A percentile compares a stretch with the other conserved stretches of the same genome.
Conservation (phyloP, 35 echinoderm and acorn worm species). For the Amphiura filiformis region DNA sequence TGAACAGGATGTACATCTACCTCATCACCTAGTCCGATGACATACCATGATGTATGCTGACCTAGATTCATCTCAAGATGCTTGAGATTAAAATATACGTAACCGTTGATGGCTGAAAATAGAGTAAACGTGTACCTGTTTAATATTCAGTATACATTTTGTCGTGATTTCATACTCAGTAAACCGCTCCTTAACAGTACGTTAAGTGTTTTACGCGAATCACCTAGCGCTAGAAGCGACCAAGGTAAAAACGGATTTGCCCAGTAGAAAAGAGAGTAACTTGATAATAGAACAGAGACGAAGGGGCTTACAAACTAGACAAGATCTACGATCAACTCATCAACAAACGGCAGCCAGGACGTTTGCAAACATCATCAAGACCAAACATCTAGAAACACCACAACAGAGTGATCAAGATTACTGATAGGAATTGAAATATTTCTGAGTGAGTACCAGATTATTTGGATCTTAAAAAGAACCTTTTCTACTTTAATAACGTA, state of each 20-base stretch:
- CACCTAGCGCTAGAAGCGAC: too few species aligned
- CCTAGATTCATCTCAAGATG: conserved; percentile 33
- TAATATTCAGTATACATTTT: too few species aligned
- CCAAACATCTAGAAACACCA: too few species aligned
- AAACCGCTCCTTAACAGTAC: neutral
- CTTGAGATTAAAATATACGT: conserved; percentile 39
- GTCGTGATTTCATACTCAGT: too few species aligned
- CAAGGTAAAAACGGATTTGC: too few species aligned
- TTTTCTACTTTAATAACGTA: too few species aligned
- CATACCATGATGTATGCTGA: conserved; percentile 42
- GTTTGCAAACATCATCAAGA: neutral
- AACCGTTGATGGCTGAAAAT: conserved; percentile 53
- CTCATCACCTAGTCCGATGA: conserved; percentile 56
- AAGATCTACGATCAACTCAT: neutral
- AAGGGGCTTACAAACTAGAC: neutral
- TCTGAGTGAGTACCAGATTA: too few species aligned
- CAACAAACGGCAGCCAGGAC: neutral
- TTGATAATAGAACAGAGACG: neutral
- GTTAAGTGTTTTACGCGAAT: too few species aligned
- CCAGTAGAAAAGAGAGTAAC: too few species aligned
- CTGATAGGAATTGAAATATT: too few species aligned
- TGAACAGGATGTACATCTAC: conserved; percentile 58
- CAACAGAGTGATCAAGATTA: too few species aligned
- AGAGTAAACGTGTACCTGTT: neutral
- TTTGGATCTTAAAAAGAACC: too few species aligned